These are phyloP conservation scores for Hestina assimilis DNA, from an alignment of 1,140 invertebrate species.

Conservation along the genomic window DNA sequence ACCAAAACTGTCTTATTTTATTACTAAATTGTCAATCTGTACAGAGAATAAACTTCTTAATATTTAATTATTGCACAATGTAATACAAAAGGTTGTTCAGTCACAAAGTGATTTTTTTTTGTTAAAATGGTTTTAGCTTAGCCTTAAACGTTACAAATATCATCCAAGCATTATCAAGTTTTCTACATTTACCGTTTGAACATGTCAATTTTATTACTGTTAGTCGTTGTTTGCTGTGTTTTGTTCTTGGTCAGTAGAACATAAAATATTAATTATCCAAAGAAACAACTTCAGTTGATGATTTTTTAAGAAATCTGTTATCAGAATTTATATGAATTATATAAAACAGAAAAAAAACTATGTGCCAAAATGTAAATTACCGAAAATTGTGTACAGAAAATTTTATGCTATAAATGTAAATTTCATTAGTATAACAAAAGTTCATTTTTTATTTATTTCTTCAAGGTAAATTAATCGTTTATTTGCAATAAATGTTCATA, in stretches of 20 bases:
- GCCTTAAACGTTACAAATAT: constrained; percentile 8
- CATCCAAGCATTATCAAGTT: constrained; percentile 15
- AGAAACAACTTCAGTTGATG: constrained; percentile 33
- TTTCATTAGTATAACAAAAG: constrained; percentile 9
- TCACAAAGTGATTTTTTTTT: constrained; percentile 47
- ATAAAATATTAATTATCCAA: constrained; percentile 38
- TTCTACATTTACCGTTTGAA: constrained; percentile 13
- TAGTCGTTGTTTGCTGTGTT: constrained; percentile 39
- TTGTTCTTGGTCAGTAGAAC: constrained; percentile 50
- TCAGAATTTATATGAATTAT: constrained; percentile 8
- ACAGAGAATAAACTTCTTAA: background rate
- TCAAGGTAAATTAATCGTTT: constrained; percentile 24
- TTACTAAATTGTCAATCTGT: background rate
- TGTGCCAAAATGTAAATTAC: constrained; percentile 58
- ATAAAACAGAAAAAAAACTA: constrained; percentile 5
- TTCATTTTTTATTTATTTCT: constrained; percentile 18
- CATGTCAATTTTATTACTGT: constrained; percentile 42
- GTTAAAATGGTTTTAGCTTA: constrained; percentile 31
- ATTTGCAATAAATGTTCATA: constrained; percentile 10
- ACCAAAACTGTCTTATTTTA: background rate
- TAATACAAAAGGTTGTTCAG: constrained; percentile 29
- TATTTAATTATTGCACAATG: constrained; percentile 21
- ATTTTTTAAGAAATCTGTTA: constrained; percentile 11
- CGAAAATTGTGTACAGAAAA: constrained; percentile 29
- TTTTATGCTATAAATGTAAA: constrained; percentile 14